These are phyloP conservation scores for Lacanobia wlatinum DNA, from an alignment of 2,888 invertebrate genomes.

Conservation along the genomic window DNA sequence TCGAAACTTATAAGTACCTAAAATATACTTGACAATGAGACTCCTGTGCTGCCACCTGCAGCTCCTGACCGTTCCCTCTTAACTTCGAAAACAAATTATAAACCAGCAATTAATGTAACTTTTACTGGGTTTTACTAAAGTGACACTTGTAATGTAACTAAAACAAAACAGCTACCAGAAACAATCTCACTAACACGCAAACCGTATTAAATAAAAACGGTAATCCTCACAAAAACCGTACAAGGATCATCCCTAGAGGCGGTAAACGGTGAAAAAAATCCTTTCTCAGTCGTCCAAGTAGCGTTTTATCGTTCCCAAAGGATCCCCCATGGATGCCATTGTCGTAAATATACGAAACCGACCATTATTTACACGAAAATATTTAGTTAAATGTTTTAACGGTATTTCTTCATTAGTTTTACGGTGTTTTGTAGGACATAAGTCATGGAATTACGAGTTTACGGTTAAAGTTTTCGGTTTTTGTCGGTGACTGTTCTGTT, in stretches of 20 bases:
- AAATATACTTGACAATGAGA: no score
- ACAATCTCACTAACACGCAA: slow-evolving; percentile 38
- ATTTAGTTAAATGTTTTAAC: slow-evolving; percentile 53
- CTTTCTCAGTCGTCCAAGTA: slow-evolving; percentile 50
- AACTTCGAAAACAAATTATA: no score
- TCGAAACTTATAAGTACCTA: no score
- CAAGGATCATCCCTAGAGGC: slow-evolving; percentile 41
- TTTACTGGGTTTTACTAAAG: background rate
- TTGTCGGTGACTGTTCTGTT: slow-evolving; percentile 18
- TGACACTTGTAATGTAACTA: background rate
- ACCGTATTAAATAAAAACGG: slow-evolving; percentile 35
- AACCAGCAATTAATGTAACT: background rate
- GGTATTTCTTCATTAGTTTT: slow-evolving; percentile 57
- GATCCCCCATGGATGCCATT: slow-evolving; percentile 12
- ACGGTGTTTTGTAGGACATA: slow-evolving; percentile 39
- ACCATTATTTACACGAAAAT: slow-evolving; percentile 53
- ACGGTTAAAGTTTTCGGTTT: slow-evolving; percentile 49
- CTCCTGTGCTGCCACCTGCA: no score
- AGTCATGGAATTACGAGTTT: slow-evolving; percentile 49
- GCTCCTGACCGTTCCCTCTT: no score
- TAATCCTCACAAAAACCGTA: slow-evolving; percentile 20
- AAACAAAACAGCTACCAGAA: slow-evolving; percentile 8
- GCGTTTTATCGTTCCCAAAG: slow-evolving; percentile 57
- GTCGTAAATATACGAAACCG: slow-evolving; percentile 58
- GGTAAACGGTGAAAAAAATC: slow-evolving; percentile 58